Base-by-base conservation (phyloP, 2,888 invertebrate species). In the Petrolisthes cinctipes region DNA sequence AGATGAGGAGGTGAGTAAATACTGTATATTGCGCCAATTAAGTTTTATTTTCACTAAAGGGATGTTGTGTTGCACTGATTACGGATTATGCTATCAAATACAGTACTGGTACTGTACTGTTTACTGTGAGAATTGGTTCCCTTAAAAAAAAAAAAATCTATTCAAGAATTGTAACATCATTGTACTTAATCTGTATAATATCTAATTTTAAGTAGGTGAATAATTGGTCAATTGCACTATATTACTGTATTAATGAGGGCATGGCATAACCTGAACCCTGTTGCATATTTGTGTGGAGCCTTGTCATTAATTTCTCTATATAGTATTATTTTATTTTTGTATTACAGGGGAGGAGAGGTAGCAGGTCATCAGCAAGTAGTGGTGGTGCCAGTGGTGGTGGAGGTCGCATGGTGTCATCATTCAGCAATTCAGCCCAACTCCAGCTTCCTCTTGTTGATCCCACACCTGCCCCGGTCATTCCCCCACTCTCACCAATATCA, bases 401-500 rank as follows among this genome's bases (percentile, higher is more conserved):
- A 11, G 57, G 82, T 20, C 73, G 56, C 2, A 20, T 73, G 54
- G 37, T 56, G n/a, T 20, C 68, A 9, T 53, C 80, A 20, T 81
- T 73, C 61, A 82, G 82, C 57, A 82, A 57, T 5, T 75, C 81
- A n/a, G 57, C 75, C 7, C 56, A 37, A 37, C 83, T 83, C 37
- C 54, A 78, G 6, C 81, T 71, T 61, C 79, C 83, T 51, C 61
- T 79, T 7, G 20, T 83, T 56, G 78, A 53, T 17, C 11, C 68
- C 1, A 61, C 82, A 51, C n/a, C 80, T 1, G 81, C 83, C 61
- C 20, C 80, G 37, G 37, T 37, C 61, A 81, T 66, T 20, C 23
- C 76, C 7, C 83, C 75, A 20, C 84, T 84, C 51, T 87, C 87
- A n/a, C 87, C 87, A 51, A 82, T 84, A 56, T 86, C 86, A 56